Conservation (phyloP, 2,888 invertebrate genomes). For the Tachina fera region DNA sequence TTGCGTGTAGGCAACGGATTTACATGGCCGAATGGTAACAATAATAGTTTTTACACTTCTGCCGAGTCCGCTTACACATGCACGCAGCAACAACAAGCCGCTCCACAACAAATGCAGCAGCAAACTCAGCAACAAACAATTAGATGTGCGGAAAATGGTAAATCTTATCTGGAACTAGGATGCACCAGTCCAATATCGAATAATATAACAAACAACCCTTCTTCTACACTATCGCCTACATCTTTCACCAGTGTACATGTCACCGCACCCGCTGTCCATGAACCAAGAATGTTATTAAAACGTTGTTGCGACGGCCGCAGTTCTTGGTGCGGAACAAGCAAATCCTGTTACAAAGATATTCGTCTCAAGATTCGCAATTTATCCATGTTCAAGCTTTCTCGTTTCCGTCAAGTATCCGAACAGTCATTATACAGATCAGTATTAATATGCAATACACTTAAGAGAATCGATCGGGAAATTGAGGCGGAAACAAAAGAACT, state of each 20-base stretch:
- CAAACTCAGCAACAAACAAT: conserved; percentile 87
- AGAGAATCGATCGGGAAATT: conserved; percentile 94
- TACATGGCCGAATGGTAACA: conserved; percentile 77
- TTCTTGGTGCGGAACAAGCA: conserved; percentile 89
- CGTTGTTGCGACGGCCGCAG: conserved; percentile 89
- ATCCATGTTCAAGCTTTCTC: conserved; percentile 95
- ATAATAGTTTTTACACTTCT: conserved; percentile 60
- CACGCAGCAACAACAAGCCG: conserved; percentile 70
- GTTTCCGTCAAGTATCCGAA: conserved; percentile 94
- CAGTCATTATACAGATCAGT: conserved; percentile 95
- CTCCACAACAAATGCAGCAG: conserved; percentile 71
- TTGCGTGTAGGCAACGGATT: conserved; percentile 76
- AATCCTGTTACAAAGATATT: conserved; percentile 92
- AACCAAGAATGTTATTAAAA: conserved; percentile 79
- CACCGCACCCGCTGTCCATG: conserved; percentile 74
- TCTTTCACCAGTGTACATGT: conserved; percentile 68
- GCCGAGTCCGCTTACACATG: conserved; percentile 53
- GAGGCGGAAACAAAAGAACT: conserved; percentile 86
- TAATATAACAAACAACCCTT: conserved; percentile 60
- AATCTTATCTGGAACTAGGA: conserved; percentile 93
- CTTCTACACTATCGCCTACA: conserved; percentile 67
- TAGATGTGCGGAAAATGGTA: conserved; percentile 94
- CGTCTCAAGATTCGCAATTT: conserved; percentile 95
- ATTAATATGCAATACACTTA: conserved; percentile 95
- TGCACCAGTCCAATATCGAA: conserved; percentile 84